Conservation (phyloP, 1,140 invertebrate genomes). For the Cydia strobilella region DNA sequence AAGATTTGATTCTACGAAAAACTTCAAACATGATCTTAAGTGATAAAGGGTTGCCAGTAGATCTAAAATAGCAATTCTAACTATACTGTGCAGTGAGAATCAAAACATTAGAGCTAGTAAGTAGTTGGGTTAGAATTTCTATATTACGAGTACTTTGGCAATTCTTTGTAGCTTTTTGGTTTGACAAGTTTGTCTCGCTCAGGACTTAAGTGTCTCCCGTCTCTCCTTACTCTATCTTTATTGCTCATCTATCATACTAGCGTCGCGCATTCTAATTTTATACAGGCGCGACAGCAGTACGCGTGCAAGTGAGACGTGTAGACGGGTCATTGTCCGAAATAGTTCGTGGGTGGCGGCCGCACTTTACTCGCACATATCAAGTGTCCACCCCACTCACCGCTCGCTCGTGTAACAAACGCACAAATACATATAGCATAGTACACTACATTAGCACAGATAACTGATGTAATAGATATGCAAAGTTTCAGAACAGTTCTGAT, state of each 20-base stretch:
- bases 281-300: background rate
- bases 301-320: background rate
- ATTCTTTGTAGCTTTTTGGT: too few species aligned
- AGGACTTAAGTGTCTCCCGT: too few species aligned
- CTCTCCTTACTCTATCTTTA: conserved; percentile 36
- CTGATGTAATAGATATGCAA: background rate
- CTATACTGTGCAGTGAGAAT: too few species aligned
- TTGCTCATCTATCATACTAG: too few species aligned
- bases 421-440: conserved; percentile 19
- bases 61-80: too few species aligned
- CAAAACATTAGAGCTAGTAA: too few species aligned
- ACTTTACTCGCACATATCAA: conserved; percentile 19
- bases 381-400: background rate
- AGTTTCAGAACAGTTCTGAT: background rate
- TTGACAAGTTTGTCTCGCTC: too few species aligned
- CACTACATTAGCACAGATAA: background rate
- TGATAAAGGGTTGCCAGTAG: too few species aligned
- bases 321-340: background rate
- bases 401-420: conserved; percentile 15
- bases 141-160: too few species aligned
- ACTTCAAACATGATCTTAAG: too few species aligned
- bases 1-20: background rate
- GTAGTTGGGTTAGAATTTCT: too few species aligned
- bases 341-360: background rate
- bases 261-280: background rate